Conservation (phyloP, 2,113 vertebrate species). For the Triplophysa rosa region DNA sequence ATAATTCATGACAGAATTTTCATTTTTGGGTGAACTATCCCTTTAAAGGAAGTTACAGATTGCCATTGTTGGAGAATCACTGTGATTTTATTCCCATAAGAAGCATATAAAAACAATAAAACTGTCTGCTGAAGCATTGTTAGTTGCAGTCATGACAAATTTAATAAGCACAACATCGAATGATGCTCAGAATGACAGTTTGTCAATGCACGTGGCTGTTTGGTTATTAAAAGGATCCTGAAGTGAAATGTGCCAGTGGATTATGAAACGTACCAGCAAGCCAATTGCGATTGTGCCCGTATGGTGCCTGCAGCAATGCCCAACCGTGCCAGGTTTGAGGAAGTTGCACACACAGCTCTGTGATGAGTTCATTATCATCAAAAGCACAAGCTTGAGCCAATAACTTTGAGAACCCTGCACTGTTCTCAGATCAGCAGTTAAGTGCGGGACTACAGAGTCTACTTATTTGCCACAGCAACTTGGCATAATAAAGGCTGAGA, state of each 20-base stretch:
- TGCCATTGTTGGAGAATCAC: neutral
- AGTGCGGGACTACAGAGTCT: neutral
- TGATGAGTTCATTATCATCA: conserved; percentile 2
- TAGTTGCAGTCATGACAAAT: too few relatives aligned
- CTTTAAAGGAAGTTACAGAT: neutral
- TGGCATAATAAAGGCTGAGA: conserved; percentile 5
- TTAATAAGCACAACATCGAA: too few relatives aligned
- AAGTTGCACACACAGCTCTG: conserved; percentile 12
- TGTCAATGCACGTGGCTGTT: neutral
- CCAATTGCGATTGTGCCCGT: neutral
- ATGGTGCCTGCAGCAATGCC: neutral
- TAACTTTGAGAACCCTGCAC: neutral
- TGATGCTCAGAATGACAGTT: neutral
- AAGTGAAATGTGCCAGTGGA: neutral
- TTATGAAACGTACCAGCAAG: neutral
- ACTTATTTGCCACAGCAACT: neutral
- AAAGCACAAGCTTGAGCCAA: conserved; percentile 7
- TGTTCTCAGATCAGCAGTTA: conserved; percentile 12
- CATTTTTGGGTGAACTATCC: too few relatives aligned
- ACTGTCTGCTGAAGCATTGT: neutral
- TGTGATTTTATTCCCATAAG: neutral
- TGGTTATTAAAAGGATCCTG: neutral
- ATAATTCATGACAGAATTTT: too few relatives aligned
- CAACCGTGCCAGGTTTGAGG: conserved; percentile 16
- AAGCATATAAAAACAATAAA: neutral